Evolutionary conservation across 2,888 invertebrate species (phyloP).

Genomic region (Thysanoteuthis rhombus): DNA sequence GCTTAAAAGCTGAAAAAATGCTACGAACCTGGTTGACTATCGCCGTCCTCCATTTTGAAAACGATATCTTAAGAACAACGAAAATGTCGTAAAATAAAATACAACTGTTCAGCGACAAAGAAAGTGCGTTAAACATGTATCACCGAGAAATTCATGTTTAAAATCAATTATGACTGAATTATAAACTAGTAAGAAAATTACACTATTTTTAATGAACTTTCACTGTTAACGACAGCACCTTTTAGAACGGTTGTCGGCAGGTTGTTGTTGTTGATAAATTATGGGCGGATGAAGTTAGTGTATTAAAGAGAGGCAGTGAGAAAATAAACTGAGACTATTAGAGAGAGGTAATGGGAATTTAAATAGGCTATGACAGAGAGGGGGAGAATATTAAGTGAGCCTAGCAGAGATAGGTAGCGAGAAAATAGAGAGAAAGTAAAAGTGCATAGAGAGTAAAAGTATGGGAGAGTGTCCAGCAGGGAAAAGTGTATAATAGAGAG

Average conservation of each 20-base stretch:
- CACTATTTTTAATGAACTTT: neutral
- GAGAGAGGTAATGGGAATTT: neutral
- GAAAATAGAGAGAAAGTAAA: no score
- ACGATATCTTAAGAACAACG: neutral
- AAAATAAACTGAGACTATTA: neutral
- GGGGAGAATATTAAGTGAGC: no score
- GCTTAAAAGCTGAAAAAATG: neutral
- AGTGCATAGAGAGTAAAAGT: no score
- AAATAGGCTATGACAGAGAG: no score
- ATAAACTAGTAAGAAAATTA: neutral
- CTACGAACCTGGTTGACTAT: slow-evolving; percentile 33
- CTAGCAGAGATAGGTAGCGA: no score
- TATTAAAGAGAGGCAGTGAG: neutral
- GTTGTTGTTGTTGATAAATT: neutral
- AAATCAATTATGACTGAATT: neutral
- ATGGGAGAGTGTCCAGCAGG: no score
- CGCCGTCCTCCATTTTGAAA: slow-evolving; percentile 33
- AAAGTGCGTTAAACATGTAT: neutral
- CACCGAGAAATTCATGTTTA: neutral
- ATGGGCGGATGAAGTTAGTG: neutral
- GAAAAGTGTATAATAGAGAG: no score
- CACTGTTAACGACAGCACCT: neutral
- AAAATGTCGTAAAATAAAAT: neutral
- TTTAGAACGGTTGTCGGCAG: neutral
- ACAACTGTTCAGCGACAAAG: neutral